These are phyloP conservation scores for Oryzias celebensis DNA, from an alignment of 2,113 vertebrate genomes.

Conservation along the genomic window DNA sequence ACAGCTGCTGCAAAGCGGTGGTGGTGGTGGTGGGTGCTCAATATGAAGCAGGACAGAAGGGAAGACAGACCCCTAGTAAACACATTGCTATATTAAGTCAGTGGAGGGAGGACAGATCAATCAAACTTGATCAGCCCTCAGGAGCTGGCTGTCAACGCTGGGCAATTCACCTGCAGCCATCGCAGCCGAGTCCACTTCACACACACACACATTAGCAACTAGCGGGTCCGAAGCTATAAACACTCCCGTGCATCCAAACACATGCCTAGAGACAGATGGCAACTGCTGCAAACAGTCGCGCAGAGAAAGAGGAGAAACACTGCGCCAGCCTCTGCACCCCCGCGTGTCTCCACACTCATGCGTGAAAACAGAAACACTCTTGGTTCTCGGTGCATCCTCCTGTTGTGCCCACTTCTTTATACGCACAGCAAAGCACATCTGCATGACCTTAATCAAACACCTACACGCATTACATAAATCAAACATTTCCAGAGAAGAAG, in stretches of 20 bases:
- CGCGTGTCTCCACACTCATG: background rate
- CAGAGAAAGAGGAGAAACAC: background rate
- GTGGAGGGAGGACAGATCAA: constrained; percentile 39
- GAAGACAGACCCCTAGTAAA: constrained; percentile 30
- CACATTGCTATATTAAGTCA: constrained; percentile 35
- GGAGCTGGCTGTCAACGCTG: constrained; percentile 36
- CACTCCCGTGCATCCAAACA: background rate
- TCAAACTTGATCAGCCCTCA: constrained; percentile 32
- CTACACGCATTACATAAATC: background rate
- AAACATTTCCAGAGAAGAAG: no score
- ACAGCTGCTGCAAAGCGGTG: constrained; percentile 10
- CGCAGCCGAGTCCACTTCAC: background rate
- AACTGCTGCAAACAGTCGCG: background rate
- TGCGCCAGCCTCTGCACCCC: background rate
- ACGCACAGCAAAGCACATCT: background rate
- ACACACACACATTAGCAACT: background rate
- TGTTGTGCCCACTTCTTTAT: background rate
- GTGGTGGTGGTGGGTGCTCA: no score
- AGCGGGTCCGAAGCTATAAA: background rate
- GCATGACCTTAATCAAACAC: background rate
- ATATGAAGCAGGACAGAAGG: background rate
- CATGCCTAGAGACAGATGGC: background rate
- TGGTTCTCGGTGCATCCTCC: background rate
- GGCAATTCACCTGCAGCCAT: constrained; percentile 15
- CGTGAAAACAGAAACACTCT: background rate